Base-by-base conservation (phyloP, 2,888 invertebrate species). In the Amiota mariae region DNA sequence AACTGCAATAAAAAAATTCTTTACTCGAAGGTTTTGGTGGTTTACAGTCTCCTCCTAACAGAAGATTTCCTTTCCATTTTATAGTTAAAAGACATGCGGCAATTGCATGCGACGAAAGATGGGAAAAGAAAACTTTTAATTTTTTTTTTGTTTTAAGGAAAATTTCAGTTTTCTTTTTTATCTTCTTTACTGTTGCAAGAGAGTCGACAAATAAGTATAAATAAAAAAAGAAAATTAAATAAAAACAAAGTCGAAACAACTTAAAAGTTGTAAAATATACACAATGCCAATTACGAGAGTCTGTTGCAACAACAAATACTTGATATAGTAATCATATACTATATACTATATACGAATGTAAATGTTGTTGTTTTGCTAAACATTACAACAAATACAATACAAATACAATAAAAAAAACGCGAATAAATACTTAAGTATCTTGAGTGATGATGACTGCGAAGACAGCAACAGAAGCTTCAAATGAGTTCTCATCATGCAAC, bases 1-100 rank as follows among this genome's bases (percentile, higher is more conserved):
- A 67, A 82, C 73, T 85, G 85, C 85, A 84, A 85, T 85, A 85
- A 83, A 84, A 84, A 85, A 78, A n/a, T 63, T 36, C 47, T 64
- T 64, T 64, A n/a, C 63, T 63, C 46, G 9, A 10, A 4, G n/a
- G n/a, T 63, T 46, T 54, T 8, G 13, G 13, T n/a, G n/a, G 13
- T 54, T 54, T 54, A 54, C n/a, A 12, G n/a, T 54, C 36, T 36
- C 36, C 6, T 36, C 36, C 36, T 36, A 36, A 36, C 36, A 36
- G 36, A 36, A 36, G 36, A 36, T 36, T 36, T 36, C 8, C 6
- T 36, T 36, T 2, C 36, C 36, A 36, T 36, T 36, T 36, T 36
- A 6, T 36, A 36, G 8, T 36, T 2, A 36, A 36, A 36, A 36
- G 36, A 36, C 3, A 24, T 10, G 36, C 46, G 10, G 18, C 12